Conservation (phyloP, 2,797 vertebrate species). For the Sebastes nivosus region DNA sequence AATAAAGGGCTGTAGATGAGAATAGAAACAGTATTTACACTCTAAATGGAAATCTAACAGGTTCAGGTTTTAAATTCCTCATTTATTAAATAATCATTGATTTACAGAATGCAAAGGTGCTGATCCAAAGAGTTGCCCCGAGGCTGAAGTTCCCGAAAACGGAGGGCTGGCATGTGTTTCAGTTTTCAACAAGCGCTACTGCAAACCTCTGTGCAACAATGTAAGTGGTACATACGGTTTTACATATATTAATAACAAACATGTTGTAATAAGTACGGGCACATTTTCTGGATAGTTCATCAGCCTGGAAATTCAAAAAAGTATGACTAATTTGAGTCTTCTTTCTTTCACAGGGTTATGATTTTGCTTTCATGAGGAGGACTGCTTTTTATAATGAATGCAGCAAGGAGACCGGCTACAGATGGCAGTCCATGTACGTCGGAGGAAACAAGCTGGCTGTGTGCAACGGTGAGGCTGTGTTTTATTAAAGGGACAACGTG, state of each 20-base stretch:
- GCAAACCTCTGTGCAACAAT: constrained; percentile 86
- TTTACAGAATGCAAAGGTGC: constrained; percentile 62
- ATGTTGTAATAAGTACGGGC: background rate
- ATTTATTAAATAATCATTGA: background rate
- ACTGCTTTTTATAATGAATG: constrained; percentile 80
- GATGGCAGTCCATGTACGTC: constrained; percentile 72
- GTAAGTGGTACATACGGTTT: constrained; percentile 47
- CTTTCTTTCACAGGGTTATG: constrained; percentile 73
- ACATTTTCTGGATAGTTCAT: background rate
- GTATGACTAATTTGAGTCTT: background rate
- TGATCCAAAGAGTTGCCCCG: constrained; percentile 42
- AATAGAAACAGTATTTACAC: too few species aligned
- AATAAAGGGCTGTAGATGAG: background rate
- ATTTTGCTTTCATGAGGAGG: constrained; percentile 80
- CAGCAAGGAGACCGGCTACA: constrained; percentile 44
- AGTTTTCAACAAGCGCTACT: constrained; percentile 61
- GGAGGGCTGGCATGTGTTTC: constrained; percentile 81
- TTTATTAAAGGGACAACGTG: background rate
- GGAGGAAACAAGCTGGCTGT: constrained; percentile 77
- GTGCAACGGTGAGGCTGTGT: constrained; percentile 75
- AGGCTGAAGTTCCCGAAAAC: constrained; percentile 59
- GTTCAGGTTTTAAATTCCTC: background rate
- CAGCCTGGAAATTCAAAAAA: background rate
- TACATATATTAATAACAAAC: background rate
- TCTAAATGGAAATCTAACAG: background rate